These are phyloP conservation scores for Coelopa frigida DNA, from an alignment of 1,140 invertebrate genomes.

Conservation along the genomic window DNA sequence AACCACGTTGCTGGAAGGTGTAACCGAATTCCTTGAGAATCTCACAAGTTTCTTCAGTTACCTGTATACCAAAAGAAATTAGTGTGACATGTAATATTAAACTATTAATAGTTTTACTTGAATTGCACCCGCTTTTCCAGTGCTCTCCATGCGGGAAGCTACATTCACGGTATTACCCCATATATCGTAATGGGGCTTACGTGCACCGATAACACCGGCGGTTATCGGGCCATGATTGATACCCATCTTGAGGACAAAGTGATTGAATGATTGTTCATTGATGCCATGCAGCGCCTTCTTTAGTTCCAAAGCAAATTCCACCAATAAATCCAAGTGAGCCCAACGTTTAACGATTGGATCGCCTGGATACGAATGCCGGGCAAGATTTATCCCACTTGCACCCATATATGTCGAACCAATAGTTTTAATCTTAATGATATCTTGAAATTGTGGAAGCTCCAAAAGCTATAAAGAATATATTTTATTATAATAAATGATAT, in stretches of 20 bases:
- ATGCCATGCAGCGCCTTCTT: slow-evolving; percentile 83
- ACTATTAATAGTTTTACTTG: slow-evolving; percentile 57
- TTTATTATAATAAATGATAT: neutral
- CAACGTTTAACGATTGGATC: slow-evolving; percentile 67
- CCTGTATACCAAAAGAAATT: slow-evolving; percentile 51
- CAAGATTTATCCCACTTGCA: slow-evolving; percentile 79
- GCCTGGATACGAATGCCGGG: slow-evolving; percentile 59
- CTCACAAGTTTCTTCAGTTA: slow-evolving; percentile 83
- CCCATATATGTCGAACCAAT: slow-evolving; percentile 98
- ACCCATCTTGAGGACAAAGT: slow-evolving; percentile 90
- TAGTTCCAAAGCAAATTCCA: slow-evolving; percentile 85
- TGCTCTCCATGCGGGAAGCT: slow-evolving; percentile 93
- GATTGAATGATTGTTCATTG: slow-evolving; percentile 93
- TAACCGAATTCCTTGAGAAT: slow-evolving; percentile 84
- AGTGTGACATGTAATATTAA: neutral
- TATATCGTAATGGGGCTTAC: slow-evolving; percentile 94
- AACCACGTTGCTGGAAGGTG: slow-evolving; percentile 81
- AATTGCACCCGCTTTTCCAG: slow-evolving; percentile 88
- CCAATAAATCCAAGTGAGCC: slow-evolving; percentile 75
- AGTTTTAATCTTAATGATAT: slow-evolving; percentile 96
- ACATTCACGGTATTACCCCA: slow-evolving; percentile 93
- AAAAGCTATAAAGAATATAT: slow-evolving; percentile 57
- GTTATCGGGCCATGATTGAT: slow-evolving; percentile 94
- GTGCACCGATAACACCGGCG: slow-evolving; percentile 87
- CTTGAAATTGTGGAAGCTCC: slow-evolving; percentile 74